Percentiles rank a stretch among this genome's conserved stretches.
Evolutionary conservation across 2,888 invertebrate species (phyloP).

Genomic region (Barypeithes pellucidus): DNA sequence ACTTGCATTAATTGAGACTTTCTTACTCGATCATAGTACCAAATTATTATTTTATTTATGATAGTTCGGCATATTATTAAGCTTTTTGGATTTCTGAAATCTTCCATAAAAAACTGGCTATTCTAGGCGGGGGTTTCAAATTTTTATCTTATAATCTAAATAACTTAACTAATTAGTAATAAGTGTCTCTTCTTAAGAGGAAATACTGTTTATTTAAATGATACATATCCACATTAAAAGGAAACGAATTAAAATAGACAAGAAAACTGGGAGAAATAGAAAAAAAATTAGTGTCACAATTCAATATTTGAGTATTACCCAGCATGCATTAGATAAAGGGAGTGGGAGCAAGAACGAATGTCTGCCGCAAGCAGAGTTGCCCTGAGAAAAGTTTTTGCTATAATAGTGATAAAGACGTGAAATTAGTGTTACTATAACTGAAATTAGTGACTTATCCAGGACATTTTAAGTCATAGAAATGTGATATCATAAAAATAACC

Average conservation of each 20-base stretch:
- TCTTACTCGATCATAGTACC: too few species aligned
- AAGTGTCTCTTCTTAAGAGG: not conserved
- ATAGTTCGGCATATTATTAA: not conserved
- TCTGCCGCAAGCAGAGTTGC: conserved; percentile 64
- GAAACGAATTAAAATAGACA: conserved; percentile 17
- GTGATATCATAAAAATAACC: conserved; percentile 55
- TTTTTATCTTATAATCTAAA: not conserved
- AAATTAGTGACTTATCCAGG: conserved; percentile 43
- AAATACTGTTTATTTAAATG: not conserved
- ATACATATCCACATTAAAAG: not conserved
- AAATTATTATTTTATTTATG: not conserved
- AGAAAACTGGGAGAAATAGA: conserved; percentile 28
- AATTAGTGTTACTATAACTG: conserved; percentile 42
- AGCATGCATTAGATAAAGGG: conserved; percentile 70
- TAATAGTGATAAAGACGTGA: conserved; percentile 54
- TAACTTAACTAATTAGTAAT: not conserved
- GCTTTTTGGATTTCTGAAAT: not conserved
- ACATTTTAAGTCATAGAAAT: conserved; percentile 61
- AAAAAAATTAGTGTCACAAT: conserved; percentile 49
- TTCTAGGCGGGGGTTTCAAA: conserved; percentile 16
- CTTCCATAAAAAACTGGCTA: not conserved
- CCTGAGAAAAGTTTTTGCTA: conserved; percentile 52
- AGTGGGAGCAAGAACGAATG: conserved; percentile 62
- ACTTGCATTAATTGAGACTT: too few species aligned
- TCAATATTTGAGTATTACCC: conserved; percentile 64